phyloP scores from a whole-genome alignment of 1,140 invertebrate genomes.

The Liolophura sinensis region DNA sequence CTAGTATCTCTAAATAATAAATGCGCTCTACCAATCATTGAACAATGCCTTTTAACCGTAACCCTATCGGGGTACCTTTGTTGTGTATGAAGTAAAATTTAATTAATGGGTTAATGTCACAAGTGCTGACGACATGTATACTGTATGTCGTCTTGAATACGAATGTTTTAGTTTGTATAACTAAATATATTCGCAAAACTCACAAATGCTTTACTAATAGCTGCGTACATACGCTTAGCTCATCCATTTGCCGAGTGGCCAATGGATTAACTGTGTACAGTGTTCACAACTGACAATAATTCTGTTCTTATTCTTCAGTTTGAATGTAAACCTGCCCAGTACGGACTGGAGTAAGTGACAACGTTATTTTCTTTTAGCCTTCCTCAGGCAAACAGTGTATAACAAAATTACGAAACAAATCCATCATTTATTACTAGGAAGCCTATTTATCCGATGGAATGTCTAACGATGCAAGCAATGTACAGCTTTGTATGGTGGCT shows the following conservation, averaged over 20 bases:
- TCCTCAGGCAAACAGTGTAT: not conserved
- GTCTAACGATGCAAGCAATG: not conserved
- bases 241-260: no score
- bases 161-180: not conserved
- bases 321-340: conserved; percentile 64
- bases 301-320: conserved; percentile 25
- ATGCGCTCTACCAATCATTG: no score
- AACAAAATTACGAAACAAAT: not conserved
- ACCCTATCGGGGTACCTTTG: no score
- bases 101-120: not conserved
- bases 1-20: no score
- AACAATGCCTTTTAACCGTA: no score
- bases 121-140: not conserved
- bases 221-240: not conserved
- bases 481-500: not conserved
- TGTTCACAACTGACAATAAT: conserved; percentile 4
- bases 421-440: no score
- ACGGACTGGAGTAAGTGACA: conserved; percentile 66
- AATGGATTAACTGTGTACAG: no score
- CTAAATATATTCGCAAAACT: not conserved
- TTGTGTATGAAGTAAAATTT: no score
- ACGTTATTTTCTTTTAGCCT: conserved; percentile 3
- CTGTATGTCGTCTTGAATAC: not conserved
- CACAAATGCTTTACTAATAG: not conserved
- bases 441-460: not conserved